Percentiles rank a stretch among this genome's conserved stretches.
phyloP scores from a whole-genome alignment of 1,140 invertebrate species.

The Pararge aegeria region DNA sequence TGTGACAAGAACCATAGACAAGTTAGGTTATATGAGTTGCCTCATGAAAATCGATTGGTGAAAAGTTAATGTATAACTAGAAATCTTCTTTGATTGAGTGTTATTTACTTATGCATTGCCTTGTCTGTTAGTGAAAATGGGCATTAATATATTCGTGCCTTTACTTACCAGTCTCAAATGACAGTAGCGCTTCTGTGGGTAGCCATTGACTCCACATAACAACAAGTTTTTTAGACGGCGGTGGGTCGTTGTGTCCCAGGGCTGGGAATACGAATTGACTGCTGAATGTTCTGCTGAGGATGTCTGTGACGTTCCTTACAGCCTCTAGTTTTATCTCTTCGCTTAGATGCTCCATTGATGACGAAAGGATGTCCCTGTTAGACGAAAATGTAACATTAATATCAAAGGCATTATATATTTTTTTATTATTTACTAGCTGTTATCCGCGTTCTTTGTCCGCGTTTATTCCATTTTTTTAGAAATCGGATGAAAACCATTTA shows the following conservation, averaged over 20 bases:
- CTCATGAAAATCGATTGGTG: no score
- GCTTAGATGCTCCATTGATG: conserved; percentile 74
- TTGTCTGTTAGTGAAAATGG: background rate
- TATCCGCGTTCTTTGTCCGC: no score
- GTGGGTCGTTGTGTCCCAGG: conserved; percentile 89
- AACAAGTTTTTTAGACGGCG: conserved; percentile 82
- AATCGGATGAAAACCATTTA: no score
- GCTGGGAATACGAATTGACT: conserved; percentile 92
- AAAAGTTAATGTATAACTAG: no score
- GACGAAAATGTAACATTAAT: conserved; percentile 11
- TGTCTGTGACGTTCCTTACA: conserved; percentile 88
- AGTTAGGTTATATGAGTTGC: no score
- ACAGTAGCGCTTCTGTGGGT: conserved; percentile 87
- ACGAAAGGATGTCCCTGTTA: conserved; percentile 65
- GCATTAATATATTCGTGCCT: background rate
- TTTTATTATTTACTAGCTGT: no score
- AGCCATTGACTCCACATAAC: conserved; percentile 90
- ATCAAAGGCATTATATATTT: no score
- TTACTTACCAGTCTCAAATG: conserved; percentile 86
- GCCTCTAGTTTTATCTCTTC: conserved; percentile 84
- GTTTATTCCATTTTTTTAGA: no score
- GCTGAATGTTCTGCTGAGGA: conserved; percentile 87
- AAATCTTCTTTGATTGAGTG: no score
- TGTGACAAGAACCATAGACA: no score
- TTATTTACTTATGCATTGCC: no score